Conservation (phyloP, 2,888 invertebrate species). For the Hypsopygia costalis region DNA sequence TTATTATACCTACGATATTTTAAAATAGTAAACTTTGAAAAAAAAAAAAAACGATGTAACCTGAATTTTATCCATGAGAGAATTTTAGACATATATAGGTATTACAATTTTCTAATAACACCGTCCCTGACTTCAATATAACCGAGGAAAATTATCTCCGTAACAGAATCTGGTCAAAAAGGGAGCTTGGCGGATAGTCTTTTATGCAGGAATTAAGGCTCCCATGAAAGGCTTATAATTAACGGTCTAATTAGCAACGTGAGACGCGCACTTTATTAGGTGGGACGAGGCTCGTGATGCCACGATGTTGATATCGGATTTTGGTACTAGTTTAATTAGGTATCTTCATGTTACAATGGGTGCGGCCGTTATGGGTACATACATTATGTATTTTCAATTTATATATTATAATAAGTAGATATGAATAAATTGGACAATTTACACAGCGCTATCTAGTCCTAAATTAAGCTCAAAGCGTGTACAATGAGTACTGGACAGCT, state of each 20-base stretch:
- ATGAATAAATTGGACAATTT: too few species aligned
- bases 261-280: constrained; percentile 74
- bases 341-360: constrained; percentile 54
- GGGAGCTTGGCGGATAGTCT: constrained; percentile 49
- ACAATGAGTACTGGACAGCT: too few species aligned
- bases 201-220: constrained; percentile 74
- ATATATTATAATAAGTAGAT: too few species aligned
- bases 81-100: too few species aligned
- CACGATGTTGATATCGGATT: constrained; percentile 69
- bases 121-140: neutral
- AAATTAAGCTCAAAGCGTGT: too few species aligned
- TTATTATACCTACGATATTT: too few species aligned
- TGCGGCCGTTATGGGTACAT: neutral
- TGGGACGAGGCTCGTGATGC: constrained; percentile 59
- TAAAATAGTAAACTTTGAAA: too few species aligned
- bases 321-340: constrained; percentile 74
- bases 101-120: neutral
- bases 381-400: neutral
- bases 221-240: constrained; percentile 75
- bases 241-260: constrained; percentile 77
- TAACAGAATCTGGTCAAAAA: constrained; percentile 70
- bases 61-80: too few species aligned
- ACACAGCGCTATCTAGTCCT: too few species aligned
- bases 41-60: too few species aligned
- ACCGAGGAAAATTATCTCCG: constrained; percentile 34